Base-by-base conservation (phyloP, 2,888 invertebrate genomes). In the Nephrotoma guestfalica region DNA sequence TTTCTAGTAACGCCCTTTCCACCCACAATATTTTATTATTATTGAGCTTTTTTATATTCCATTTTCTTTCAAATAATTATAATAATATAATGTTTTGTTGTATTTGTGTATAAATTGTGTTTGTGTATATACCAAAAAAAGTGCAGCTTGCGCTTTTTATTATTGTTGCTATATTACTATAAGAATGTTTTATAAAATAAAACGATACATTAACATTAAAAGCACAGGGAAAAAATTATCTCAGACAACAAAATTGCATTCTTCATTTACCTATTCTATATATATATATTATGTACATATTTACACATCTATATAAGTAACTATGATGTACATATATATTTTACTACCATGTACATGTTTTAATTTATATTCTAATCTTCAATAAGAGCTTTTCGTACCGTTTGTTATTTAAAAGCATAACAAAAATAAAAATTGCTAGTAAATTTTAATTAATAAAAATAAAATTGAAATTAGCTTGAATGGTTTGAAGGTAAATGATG, bases 1-100 rank as follows among this genome's bases (percentile, higher is more conserved):
- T 87, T 87, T 87, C 88, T 88, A 88, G 88, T 86, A 88, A 88
- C 88, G 88, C 89, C 89, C 89, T 90, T 84, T 86, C 91, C 90
- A 91, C 87, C 88, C 87, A 87, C 83, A 30, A 83, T 18, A 83
- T 71, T 47, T 40, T 83, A 83, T 47, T 84, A 45, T 42, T 84
- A 15, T 86, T 86, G 41, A 41, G 18, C 18, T 86, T 83, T 86
- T 42, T 30, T 71, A 51, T 51, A 41, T 86, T 86, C 47, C 51
- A 47, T 51, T 51, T 47, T 30, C 41, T 86, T 47, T 51, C 41
- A 71, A 71, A 71, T 71, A 71, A 71, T 71, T 71, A 71, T 71
- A 30, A 71, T 30, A 30, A 30, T 71, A 71, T 71, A 18, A 57
- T 57, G 2, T 71, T 18, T 71, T 30, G 30, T 71, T 71, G 71